Conservation (phyloP, 2,888 invertebrate genomes). For the Morpho helenor region DNA sequence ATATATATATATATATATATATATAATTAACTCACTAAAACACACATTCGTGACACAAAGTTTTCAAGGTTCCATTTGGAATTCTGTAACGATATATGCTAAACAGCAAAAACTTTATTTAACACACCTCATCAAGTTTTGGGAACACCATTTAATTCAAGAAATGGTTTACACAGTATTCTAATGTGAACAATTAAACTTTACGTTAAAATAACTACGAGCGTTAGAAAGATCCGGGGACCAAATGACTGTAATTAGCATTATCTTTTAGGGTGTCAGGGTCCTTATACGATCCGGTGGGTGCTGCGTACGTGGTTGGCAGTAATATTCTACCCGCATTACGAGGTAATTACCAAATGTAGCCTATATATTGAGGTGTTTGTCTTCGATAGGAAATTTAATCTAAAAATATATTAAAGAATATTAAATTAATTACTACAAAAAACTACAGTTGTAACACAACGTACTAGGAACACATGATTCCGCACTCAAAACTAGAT, state of each 20-base stretch:
- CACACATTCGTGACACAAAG: no score
- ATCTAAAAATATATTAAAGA: no score
- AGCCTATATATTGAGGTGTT: constrained; percentile 4
- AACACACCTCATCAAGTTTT: neutral
- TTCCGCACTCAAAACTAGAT: no score
- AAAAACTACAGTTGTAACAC: no score
- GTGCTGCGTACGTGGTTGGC: constrained; percentile 7
- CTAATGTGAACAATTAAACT: constrained; percentile 26
- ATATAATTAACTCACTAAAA: no score
- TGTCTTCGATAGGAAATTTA: neutral
- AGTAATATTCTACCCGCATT: constrained; percentile 19
- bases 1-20: no score
- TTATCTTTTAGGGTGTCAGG: constrained; percentile 30
- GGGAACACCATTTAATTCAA: constrained; percentile 3
- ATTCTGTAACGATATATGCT: no score
- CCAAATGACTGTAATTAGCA: constrained; percentile 29
- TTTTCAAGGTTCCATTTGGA: no score
- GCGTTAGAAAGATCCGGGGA: constrained; percentile 22
- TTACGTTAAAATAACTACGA: constrained; percentile 22
- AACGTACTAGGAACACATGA: no score
- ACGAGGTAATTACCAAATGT: constrained; percentile 3
- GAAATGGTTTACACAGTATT: constrained; percentile 10
- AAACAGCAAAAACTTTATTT: no score
- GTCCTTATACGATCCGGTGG: constrained; percentile 22
- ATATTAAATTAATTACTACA: no score